These are phyloP conservation scores for Ochotona princeps DNA, from an alignment of 2,113 vertebrate species.

Conservation along the genomic window DNA sequence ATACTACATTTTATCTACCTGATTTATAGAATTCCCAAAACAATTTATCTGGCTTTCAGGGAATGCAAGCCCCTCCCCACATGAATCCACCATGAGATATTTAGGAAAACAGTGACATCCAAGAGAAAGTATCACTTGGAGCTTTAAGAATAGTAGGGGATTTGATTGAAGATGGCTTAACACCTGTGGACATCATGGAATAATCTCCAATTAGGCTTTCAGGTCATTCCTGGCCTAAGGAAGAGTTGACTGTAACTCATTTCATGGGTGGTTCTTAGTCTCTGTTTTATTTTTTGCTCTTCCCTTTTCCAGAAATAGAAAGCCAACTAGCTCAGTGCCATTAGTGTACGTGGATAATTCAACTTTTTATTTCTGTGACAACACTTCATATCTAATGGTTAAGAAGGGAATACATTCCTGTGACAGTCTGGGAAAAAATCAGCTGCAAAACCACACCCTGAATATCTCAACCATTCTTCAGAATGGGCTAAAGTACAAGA, in stretches of 20 bases:
- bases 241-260: not conserved
- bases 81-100: not conserved
- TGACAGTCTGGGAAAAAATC: slow-evolving; percentile 42
- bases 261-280: not conserved
- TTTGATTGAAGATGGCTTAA: not conserved
- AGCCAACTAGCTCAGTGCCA: not conserved
- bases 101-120: slow-evolving; percentile 5
- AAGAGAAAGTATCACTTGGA: slow-evolving; percentile 23
- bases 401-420: slow-evolving; percentile 15
- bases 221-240: not conserved
- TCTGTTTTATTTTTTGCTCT: not conserved
- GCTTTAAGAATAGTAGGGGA: not conserved
- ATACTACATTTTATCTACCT: not conserved
- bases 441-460: slow-evolving; percentile 19
- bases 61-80: not conserved
- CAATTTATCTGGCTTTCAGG: not conserved
- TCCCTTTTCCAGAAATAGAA: slow-evolving; percentile 27
- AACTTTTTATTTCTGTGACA: slow-evolving; percentile 41
- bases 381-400: not conserved
- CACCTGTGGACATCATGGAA: not conserved
- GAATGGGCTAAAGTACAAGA: slow-evolving; percentile 52
- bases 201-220: not conserved
- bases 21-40: slow-evolving; percentile 15
- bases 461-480: slow-evolving; percentile 57
- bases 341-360: not conserved